Percentiles rank a stretch among this genome's conserved stretches.
These are phyloP conservation scores for Gavialis gangeticus DNA, from an alignment of 2,113 vertebrate genomes.

Conservation along the genomic window DNA sequence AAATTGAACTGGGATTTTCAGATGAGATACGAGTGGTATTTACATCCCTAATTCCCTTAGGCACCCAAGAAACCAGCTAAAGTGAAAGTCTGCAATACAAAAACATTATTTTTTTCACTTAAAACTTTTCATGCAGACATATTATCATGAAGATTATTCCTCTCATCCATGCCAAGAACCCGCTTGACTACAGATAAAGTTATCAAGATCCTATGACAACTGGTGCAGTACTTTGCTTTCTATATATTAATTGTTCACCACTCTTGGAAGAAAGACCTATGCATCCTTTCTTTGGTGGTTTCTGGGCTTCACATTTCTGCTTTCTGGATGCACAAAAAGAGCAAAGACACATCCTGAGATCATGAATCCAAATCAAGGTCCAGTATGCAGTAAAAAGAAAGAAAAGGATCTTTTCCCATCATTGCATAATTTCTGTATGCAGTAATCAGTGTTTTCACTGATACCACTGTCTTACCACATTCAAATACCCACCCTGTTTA, in stretches of 20 bases:
- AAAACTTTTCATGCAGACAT: too few relatives aligned
- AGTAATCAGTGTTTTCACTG: background rate
- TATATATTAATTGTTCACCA: background rate
- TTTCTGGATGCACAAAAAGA: background rate
- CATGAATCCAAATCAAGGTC: background rate
- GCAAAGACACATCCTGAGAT: background rate
- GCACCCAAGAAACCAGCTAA: too few relatives aligned
- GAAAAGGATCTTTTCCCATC: background rate
- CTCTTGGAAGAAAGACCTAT: background rate
- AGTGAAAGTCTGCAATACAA: too few relatives aligned
- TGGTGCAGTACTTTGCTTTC: background rate
- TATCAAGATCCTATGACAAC: background rate
- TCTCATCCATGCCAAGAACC: background rate
- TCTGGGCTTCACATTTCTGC: background rate
- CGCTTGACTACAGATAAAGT: conserved; percentile 4
- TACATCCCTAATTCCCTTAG: too few relatives aligned
- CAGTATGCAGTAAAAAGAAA: background rate
- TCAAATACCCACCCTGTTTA: background rate
- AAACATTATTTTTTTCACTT: too few relatives aligned
- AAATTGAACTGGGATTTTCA: background rate
- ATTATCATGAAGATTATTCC: too few relatives aligned
- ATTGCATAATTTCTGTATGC: background rate
- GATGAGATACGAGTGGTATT: background rate
- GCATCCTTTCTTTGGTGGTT: background rate
- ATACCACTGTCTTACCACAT: background rate